Evolutionary conservation across 2,888 invertebrate species (phyloP).

Genomic region (Scaptomyza parva): DNA sequence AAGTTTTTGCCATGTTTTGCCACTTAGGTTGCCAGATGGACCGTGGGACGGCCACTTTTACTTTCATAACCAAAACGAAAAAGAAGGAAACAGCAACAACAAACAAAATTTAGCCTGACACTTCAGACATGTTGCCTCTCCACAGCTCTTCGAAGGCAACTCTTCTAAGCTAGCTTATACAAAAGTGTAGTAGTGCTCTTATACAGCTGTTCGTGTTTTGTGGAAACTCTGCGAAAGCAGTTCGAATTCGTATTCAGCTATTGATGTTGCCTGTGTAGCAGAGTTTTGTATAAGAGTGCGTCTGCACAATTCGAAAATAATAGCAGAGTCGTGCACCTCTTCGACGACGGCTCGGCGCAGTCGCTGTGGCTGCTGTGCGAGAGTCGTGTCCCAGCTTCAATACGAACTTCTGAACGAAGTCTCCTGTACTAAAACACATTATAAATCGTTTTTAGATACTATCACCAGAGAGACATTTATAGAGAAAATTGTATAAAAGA

Average conservation of each 20-base stretch:
- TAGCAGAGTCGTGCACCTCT: conserved; percentile 49
- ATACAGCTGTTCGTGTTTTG: background rate
- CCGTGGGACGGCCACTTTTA: conserved; percentile 55
- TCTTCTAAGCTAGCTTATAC: conserved; percentile 32
- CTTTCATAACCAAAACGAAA: conserved; percentile 62
- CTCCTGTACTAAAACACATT: conserved; percentile 49
- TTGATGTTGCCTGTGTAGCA: conserved; percentile 21
- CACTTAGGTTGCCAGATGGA: conserved; percentile 22
- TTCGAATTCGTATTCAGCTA: conserved; percentile 68
- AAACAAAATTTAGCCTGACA: conserved; percentile 29
- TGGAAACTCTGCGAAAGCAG: conserved; percentile 35
- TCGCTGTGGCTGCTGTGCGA: conserved; percentile 51
- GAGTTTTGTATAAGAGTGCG: conserved; percentile 60
- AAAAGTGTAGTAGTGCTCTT: background rate
- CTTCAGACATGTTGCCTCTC: conserved; percentile 56
- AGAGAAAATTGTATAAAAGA: conserved; percentile 4
- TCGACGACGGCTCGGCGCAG: conserved; percentile 30
- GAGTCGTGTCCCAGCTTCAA: conserved; percentile 36
- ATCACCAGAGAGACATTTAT: conserved; percentile 23
- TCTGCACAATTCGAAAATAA: conserved; percentile 56
- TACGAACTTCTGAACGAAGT: conserved; percentile 41
- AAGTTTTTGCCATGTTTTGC: conserved; percentile 60
- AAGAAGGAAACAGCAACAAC: conserved; percentile 29
- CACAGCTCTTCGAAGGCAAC: conserved; percentile 16
- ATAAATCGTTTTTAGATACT: conserved; percentile 58